Evolutionary conservation across 92 coral and sea anemone species (phyloP).

Genomic region (Epizoanthus ramosus): DNA sequence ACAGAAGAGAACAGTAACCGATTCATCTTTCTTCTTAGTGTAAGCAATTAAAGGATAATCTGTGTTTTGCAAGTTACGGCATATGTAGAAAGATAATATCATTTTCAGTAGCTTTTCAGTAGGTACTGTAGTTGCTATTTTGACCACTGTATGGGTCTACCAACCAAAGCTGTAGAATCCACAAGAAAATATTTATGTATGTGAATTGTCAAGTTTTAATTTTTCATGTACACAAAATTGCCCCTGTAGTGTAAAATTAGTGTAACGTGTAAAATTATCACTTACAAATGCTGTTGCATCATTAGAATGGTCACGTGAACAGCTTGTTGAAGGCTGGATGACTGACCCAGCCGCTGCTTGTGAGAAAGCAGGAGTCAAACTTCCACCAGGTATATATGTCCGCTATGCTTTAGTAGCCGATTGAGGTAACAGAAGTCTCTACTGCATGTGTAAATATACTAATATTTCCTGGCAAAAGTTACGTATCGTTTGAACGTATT

Average conservation of each 20-base stretch:
- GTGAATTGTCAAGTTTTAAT: background rate
- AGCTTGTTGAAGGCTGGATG: slow-evolving; percentile 96
- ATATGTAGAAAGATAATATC: too few relatives aligned
- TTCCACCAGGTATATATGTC: slow-evolving; percentile 75
- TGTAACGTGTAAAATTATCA: background rate
- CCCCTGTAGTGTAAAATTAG: background rate
- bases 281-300: background rate
- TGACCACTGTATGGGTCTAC: background rate
- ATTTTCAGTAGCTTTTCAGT: too few relatives aligned
- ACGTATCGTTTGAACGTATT: too few relatives aligned
- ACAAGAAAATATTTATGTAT: background rate
- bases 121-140: too few relatives aligned
- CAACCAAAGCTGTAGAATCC: background rate
- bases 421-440: background rate
- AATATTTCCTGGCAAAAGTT: too few relatives aligned
- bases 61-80: too few relatives aligned
- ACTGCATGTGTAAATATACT: too few relatives aligned
- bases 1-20: too few relatives aligned
- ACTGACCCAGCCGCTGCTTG: slow-evolving; percentile 88
- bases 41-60: too few relatives aligned
- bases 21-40: too few relatives aligned
- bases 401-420: too few relatives aligned
- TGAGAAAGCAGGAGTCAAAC: slow-evolving; percentile 92
- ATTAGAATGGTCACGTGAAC: slow-evolving; percentile 95
- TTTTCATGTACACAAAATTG: background rate